Evolutionary conservation across 37 sponge, comb jelly and placozoan genomes (phyloP).

Genomic region (Trichoplax adhaerens): DNA sequence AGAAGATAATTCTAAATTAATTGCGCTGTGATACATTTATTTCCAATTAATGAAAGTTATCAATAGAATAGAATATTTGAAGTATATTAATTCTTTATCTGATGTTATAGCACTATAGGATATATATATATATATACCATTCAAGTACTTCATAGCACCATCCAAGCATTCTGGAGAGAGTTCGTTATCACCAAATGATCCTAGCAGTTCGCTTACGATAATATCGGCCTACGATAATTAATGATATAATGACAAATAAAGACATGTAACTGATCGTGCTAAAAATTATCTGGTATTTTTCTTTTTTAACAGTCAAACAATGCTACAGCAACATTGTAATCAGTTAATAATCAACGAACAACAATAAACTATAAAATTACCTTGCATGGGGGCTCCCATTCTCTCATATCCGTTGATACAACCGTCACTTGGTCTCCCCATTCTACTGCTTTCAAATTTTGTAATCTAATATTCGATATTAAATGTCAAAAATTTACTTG

Average conservation of each 20-base stretch:
- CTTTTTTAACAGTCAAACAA: no score
- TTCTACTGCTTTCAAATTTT: constrained; percentile 48
- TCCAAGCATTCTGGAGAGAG: constrained; percentile 99
- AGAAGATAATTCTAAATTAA: no score
- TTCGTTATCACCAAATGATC: constrained; percentile 99
- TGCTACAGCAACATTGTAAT: no score
- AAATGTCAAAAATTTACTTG: neutral
- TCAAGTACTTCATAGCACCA: constrained; percentile 85
- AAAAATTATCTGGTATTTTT: no score
- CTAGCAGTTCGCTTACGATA: constrained; percentile 92
- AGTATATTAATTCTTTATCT: no score
- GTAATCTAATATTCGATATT: constrained; percentile 19
- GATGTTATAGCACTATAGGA: no score
- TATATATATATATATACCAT: constrained; percentile 20
- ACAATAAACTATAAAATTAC: constrained; percentile 5
- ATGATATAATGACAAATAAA: no score
- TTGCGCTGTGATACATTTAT: neutral
- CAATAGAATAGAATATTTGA: constrained; percentile 3
- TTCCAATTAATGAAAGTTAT: neutral
- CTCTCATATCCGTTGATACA: constrained; percentile 81
- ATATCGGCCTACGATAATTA: constrained; percentile 50
- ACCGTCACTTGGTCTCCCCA: constrained; percentile 59
- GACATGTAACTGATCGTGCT: no score
- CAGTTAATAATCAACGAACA: no score
- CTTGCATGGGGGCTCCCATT: constrained; percentile 79